Evolutionary conservation across 2,113 vertebrate genomes (phyloP).

Genomic region (Nerophis ophidion): DNA sequence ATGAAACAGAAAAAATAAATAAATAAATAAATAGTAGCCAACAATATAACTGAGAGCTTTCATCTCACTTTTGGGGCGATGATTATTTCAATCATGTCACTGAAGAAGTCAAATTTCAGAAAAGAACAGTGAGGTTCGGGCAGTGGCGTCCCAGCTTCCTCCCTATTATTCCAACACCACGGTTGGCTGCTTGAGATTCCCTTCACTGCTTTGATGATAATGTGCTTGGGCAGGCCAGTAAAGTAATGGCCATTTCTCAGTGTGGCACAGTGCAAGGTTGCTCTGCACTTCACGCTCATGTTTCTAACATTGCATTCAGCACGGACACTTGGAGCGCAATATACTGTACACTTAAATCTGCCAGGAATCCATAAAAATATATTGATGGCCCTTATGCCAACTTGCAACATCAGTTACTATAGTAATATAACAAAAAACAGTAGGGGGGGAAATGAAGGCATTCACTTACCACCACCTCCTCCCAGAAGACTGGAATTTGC

Average conservation of each 20-base stretch:
- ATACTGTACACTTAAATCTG: constrained; percentile 24
- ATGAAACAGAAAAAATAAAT: background rate
- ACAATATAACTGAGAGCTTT: constrained; percentile 41
- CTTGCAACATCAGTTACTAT: constrained; percentile 25
- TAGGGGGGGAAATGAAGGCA: constrained; percentile 12
- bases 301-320: constrained; percentile 37
- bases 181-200: constrained; percentile 56
- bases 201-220: constrained; percentile 60
- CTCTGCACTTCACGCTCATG: constrained; percentile 24
- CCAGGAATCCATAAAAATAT: constrained; percentile 6
- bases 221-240: constrained; percentile 48
- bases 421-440: constrained; percentile 13
- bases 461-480: constrained; percentile 92
- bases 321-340: constrained; percentile 29
- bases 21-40: constrained; percentile 42
- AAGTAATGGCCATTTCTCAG: constrained; percentile 50
- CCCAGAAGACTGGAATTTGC: constrained; percentile 96
- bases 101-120: constrained; percentile 46
- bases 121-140: constrained; percentile 39
- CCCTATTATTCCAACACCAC: constrained; percentile 47
- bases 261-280: constrained; percentile 28
- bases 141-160: constrained; percentile 27
- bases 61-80: constrained; percentile 23
- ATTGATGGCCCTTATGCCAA: constrained; percentile 5
- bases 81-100: constrained; percentile 76